Conservation (phyloP, 2,797 vertebrate species). For the Acipenser ruthenus region DNA sequence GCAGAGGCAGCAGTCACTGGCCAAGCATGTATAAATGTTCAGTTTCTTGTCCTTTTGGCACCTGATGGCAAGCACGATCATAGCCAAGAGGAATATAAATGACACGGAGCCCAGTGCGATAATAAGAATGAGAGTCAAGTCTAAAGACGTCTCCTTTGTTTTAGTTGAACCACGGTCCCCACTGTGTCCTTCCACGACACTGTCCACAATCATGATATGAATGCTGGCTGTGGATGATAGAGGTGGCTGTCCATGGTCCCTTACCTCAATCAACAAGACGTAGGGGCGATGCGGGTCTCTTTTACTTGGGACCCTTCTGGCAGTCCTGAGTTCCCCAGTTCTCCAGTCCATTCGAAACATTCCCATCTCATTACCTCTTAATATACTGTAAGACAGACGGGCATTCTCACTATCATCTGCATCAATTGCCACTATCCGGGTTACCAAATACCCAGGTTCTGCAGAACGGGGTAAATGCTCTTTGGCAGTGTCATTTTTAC, state of each 20-base stretch:
- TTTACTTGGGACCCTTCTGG: constrained; percentile 73
- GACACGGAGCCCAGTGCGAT: constrained; percentile 89
- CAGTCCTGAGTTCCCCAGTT: constrained; percentile 83
- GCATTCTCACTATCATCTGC: constrained; percentile 88
- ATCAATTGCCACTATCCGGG: constrained; percentile 84
- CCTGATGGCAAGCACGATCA: constrained; percentile 93
- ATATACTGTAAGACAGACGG: constrained; percentile 86
- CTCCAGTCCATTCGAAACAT: constrained; percentile 95
- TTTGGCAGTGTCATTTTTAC: constrained; percentile 82
- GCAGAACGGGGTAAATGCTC: constrained; percentile 84
- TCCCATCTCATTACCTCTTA: constrained; percentile 85
- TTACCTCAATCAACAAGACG: constrained; percentile 85
- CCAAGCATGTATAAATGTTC: constrained; percentile 84
- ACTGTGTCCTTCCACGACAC: constrained; percentile 58
- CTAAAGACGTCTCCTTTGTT: constrained; percentile 72
- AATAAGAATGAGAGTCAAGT: constrained; percentile 92
- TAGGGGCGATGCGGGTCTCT: constrained; percentile 82
- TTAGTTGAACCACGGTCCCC: constrained; percentile 54
- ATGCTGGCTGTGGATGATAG: constrained; percentile 84
- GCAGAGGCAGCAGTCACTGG: constrained; percentile 77
- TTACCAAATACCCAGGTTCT: constrained; percentile 87
- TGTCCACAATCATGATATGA: constrained; percentile 79
- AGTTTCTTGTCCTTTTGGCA: constrained; percentile 97
- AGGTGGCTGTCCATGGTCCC: constrained; percentile 90
- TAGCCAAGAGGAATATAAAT: constrained; percentile 90